A percentile compares a stretch with the other conserved stretches of the same genome.
Conservation (phyloP, 2,888 invertebrate genomes). For the Amblyjoppa fuscipennis region DNA sequence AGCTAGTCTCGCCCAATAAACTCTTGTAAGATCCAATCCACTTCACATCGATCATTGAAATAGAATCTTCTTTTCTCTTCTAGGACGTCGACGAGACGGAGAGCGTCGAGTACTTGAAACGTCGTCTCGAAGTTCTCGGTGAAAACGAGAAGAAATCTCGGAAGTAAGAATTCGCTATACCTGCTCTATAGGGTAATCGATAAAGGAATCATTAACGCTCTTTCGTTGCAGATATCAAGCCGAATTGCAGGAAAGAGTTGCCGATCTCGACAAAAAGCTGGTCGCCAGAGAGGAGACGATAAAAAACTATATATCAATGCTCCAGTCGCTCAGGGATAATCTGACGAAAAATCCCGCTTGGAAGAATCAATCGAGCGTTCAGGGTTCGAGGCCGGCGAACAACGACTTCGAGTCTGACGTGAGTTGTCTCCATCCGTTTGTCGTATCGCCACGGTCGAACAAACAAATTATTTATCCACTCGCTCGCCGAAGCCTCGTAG, state of each 20-base stretch:
- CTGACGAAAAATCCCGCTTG: slow-evolving; percentile 70
- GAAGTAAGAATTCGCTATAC: slow-evolving; percentile 70
- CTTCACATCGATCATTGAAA: slow-evolving; percentile 14
- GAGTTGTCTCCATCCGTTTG: slow-evolving; percentile 68
- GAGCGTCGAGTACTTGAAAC: slow-evolving; percentile 71
- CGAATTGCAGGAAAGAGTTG: slow-evolving; percentile 75
- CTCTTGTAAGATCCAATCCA: slow-evolving; percentile 20
- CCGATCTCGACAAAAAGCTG: slow-evolving; percentile 74
- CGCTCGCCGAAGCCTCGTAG: not conserved
- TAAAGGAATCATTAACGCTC: slow-evolving; percentile 9
- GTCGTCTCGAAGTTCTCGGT: slow-evolving; percentile 73
- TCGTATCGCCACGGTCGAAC: not conserved
- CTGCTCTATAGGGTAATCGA: not conserved
- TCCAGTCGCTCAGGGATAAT: slow-evolving; percentile 75
- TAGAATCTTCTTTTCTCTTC: slow-evolving; percentile 38
- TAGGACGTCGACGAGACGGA: slow-evolving; percentile 75
- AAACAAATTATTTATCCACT: not conserved
- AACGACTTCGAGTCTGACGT: slow-evolving; percentile 72
- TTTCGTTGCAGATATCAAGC: slow-evolving; percentile 72
- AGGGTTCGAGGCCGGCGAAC: slow-evolving; percentile 57
- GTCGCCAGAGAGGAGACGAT: slow-evolving; percentile 75
- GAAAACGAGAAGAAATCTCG: slow-evolving; percentile 75
- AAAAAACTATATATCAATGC: slow-evolving; percentile 73
- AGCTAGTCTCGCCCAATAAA: slow-evolving; percentile 53
- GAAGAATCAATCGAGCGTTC: slow-evolving; percentile 61